Conservation (phyloP, 1,140 invertebrate genomes). For the Potamilus streckersoni region DNA sequence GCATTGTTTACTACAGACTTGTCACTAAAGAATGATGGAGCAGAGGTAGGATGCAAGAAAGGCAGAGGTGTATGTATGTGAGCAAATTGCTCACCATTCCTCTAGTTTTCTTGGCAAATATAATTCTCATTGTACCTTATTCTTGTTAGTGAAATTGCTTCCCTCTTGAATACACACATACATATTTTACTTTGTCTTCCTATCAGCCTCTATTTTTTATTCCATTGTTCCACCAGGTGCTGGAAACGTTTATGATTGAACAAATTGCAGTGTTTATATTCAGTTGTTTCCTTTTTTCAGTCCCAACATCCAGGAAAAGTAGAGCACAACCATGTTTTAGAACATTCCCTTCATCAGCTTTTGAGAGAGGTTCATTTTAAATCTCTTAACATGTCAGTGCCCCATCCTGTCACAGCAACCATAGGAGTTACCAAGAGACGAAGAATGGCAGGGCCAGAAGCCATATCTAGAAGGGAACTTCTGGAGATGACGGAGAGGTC, state of each 20-base stretch:
- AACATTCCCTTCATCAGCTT: slow-evolving; percentile 95
- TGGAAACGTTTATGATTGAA: neutral
- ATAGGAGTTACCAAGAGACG: slow-evolving; percentile 90
- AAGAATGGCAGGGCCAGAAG: slow-evolving; percentile 89
- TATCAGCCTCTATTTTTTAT: neutral
- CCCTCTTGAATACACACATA: too few relatives aligned
- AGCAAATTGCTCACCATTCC: too few relatives aligned
- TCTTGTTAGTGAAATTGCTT: too few relatives aligned
- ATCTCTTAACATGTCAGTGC: slow-evolving; percentile 93
- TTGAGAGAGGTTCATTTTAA: slow-evolving; percentile 91
- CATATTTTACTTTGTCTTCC: neutral
- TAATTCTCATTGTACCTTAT: too few relatives aligned
- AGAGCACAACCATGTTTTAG: slow-evolving; percentile 95
- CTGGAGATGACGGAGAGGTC: slow-evolving; percentile 85
- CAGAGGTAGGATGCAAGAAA: too few relatives aligned
- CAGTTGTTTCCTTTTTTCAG: slow-evolving; percentile 35
- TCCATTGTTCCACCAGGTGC: neutral
- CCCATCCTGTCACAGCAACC: slow-evolving; percentile 92
- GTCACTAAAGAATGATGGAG: too few relatives aligned
- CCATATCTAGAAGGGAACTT: slow-evolving; percentile 86
- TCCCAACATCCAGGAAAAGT: slow-evolving; percentile 67
- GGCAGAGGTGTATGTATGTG: too few relatives aligned
- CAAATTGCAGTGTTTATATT: neutral
- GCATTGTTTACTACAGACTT: too few relatives aligned
- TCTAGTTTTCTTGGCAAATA: too few relatives aligned